Percentiles rank a stretch among this genome's conserved stretches.
Evolutionary conservation across 2,888 invertebrate species (phyloP).

Genomic region (Actias luna): DNA sequence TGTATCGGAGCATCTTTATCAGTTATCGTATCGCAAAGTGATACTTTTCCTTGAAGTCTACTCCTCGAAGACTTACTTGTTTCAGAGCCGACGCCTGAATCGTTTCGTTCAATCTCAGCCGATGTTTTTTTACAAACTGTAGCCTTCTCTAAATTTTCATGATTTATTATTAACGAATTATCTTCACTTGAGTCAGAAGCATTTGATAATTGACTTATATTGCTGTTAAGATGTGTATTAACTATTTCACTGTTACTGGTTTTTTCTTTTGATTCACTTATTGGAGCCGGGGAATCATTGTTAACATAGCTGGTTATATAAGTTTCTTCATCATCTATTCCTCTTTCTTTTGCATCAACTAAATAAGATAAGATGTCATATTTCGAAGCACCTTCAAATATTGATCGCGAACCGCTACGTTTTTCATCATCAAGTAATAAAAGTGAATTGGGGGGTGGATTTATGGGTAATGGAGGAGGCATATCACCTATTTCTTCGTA

Average conservation of each 20-base stretch:
- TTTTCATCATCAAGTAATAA: slow-evolving; percentile 86
- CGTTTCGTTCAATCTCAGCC: slow-evolving; percentile 93
- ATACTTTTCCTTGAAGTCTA: slow-evolving; percentile 84
- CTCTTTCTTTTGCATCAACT: slow-evolving; percentile 91
- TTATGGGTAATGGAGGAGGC: slow-evolving; percentile 89
- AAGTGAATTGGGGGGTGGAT: slow-evolving; percentile 88
- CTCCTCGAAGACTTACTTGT: slow-evolving; percentile 93
- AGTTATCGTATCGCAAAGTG: slow-evolving; percentile 68
- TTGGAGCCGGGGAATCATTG: slow-evolving; percentile 73
- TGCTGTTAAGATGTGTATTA: slow-evolving; percentile 82
- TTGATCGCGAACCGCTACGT: slow-evolving; percentile 85
- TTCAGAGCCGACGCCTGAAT: slow-evolving; percentile 96
- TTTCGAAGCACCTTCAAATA: slow-evolving; percentile 92
- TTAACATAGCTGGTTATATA: slow-evolving; percentile 84
- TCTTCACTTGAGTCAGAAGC: slow-evolving; percentile 94
- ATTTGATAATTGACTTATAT: slow-evolving; percentile 89
- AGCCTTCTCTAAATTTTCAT: slow-evolving; percentile 80
- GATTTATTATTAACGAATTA: slow-evolving; percentile 85
- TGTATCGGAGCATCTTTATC: slow-evolving; percentile 84
- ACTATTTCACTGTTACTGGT: slow-evolving; percentile 68
- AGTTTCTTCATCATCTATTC: slow-evolving; percentile 86
- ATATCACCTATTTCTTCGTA: slow-evolving; percentile 89
- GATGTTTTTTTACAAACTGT: slow-evolving; percentile 81
- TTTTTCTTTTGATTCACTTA: slow-evolving; percentile 81
- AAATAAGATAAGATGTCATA: slow-evolving; percentile 94